A percentile compares a stretch with the other conserved stretches of the same genome.
Evolutionary conservation across 2,113 vertebrate genomes (phyloP).

Genomic region (Alectura lathami): DNA sequence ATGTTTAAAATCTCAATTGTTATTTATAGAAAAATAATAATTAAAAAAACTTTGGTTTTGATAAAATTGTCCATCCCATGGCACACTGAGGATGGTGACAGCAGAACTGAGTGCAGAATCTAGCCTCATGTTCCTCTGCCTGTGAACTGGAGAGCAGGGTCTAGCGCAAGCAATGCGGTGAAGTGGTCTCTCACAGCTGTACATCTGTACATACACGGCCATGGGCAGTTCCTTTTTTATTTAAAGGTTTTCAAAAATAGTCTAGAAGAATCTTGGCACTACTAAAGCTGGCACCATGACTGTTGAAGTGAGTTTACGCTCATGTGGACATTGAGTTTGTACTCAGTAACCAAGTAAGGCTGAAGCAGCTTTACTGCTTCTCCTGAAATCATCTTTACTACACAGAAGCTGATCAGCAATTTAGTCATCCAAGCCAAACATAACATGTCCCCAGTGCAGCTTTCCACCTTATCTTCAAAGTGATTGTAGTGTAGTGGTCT

Average conservation of each 20-base stretch:
- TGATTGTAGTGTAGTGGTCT: not conserved
- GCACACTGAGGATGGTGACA: not conserved
- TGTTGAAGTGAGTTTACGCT: not conserved
- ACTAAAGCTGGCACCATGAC: not conserved
- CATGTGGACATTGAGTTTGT: not conserved
- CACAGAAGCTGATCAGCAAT: not conserved
- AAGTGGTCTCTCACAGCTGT: not conserved
- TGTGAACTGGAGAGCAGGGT: not conserved
- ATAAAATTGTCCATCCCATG: not conserved
- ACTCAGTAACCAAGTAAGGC: not conserved
- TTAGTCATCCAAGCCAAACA: not conserved
- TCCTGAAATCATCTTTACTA: not conserved
- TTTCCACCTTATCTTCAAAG: not conserved
- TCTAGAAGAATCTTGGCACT: not conserved
- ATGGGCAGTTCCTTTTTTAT: not conserved
- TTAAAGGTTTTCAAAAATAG: not conserved
- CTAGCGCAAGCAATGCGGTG: not conserved
- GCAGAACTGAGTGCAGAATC: not conserved
- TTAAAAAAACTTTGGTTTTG: not conserved
- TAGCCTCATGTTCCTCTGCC: not conserved
- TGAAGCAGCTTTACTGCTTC: not conserved
- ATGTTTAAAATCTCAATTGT: conserved; percentile 7
- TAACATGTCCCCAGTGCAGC: not conserved
- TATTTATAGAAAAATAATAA: not conserved
- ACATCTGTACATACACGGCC: not conserved